Evolutionary conservation across 2,113 vertebrate genomes (phyloP).

Genomic region (Semnopithecus entellus): DNA sequence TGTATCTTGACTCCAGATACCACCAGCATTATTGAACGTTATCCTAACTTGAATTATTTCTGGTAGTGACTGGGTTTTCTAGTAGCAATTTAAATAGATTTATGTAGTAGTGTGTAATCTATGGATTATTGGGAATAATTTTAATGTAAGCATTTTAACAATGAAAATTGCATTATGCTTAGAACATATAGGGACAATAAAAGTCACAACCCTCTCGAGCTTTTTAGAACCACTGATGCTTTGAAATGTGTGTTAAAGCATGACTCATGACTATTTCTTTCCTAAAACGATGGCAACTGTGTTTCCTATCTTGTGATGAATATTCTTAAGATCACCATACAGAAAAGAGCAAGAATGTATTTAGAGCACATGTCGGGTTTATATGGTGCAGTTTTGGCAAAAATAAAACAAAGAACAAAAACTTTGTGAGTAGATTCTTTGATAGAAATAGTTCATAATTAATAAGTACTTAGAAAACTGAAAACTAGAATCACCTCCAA

Average conservation of each 20-base stretch:
- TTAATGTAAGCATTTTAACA: constrained; percentile 14
- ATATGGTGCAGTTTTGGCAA: neutral
- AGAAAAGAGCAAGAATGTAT: neutral
- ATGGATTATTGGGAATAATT: neutral
- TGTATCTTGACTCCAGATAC: neutral
- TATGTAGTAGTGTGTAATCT: neutral
- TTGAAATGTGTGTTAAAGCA: neutral
- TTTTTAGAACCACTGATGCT: neutral
- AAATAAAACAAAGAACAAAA: neutral
- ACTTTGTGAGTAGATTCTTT: neutral
- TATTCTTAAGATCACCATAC: neutral
- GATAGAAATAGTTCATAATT: neutral
- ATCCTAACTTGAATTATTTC: neutral
- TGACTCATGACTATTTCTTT: neutral
- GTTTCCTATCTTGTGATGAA: constrained; percentile 7
- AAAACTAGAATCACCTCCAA: neutral
- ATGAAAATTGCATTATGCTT: neutral
- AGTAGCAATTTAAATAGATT: neutral
- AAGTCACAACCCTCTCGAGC: neutral
- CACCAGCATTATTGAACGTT: neutral
- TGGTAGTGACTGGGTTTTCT: neutral
- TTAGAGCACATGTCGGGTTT: neutral
- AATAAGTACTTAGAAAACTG: neutral
- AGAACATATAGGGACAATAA: neutral
- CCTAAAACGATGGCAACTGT: neutral